phyloP scores from a whole-genome alignment of 2,113 vertebrate species.

The Aplodontia rufa region DNA sequence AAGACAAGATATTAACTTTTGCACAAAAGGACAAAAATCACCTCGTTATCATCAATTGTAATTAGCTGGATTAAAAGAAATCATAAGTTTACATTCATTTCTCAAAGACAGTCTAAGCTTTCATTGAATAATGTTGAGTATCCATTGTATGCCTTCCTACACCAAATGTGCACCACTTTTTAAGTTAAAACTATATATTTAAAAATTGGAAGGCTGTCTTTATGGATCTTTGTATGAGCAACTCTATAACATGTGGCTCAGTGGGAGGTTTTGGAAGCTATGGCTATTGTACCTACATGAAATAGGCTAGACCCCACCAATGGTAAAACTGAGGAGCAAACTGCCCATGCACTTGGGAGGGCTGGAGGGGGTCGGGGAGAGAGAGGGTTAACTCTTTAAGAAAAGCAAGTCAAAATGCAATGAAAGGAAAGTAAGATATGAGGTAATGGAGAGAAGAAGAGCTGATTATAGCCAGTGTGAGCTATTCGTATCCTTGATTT shows the following conservation, averaged over 20 bases:
- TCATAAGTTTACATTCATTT: background rate
- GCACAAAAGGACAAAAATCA: background rate
- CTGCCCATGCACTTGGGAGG: constrained; percentile 16
- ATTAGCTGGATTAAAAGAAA: background rate
- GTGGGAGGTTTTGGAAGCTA: constrained; percentile 52
- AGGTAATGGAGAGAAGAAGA: background rate
- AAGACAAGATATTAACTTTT: background rate
- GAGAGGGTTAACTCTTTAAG: background rate
- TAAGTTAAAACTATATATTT: constrained; percentile 65
- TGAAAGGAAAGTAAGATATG: background rate
- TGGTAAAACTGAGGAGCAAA: constrained; percentile 11
- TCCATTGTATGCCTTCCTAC: constrained; percentile 58
- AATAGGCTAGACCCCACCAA: constrained; percentile 57
- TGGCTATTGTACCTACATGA: constrained; percentile 27
- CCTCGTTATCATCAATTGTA: background rate
- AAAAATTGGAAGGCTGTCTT: constrained; percentile 65
- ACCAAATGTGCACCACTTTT: constrained; percentile 71
- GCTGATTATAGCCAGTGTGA: background rate
- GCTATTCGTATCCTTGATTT: background rate
- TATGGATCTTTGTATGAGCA: constrained; percentile 57
- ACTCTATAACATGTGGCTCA: constrained; percentile 11
- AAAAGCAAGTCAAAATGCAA: background rate
- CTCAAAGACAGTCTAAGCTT: constrained; percentile 19
- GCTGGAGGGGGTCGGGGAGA: background rate
- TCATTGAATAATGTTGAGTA: constrained; percentile 57